Conservation (phyloP, 2,888 invertebrate species). For the Hedychridium roseum region DNA sequence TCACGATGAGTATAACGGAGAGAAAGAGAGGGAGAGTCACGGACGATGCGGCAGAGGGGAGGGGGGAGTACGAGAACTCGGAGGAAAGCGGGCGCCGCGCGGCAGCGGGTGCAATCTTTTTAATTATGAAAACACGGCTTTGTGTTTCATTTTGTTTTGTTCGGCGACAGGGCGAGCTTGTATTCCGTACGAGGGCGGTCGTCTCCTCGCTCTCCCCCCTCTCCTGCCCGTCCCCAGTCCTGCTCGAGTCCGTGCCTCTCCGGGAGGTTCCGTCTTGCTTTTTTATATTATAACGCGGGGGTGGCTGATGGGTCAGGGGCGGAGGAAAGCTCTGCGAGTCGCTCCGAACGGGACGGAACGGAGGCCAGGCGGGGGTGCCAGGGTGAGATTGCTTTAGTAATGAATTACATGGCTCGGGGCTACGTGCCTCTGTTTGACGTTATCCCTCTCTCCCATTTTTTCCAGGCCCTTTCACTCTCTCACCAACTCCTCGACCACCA, state of each 20-base stretch:
- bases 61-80: not conserved
- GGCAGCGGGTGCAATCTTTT: slow-evolving; percentile 63
- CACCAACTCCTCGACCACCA: too few relatives aligned
- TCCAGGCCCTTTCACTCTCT: not conserved
- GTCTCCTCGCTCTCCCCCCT: not conserved
- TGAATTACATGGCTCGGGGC: slow-evolving; percentile 61
- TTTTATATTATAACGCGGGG: slow-evolving; percentile 55
- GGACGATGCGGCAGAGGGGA: too few relatives aligned
- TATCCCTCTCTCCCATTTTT: not conserved
- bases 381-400: slow-evolving; percentile 59
- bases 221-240: slow-evolving; percentile 14
- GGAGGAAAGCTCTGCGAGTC: slow-evolving; percentile 27
- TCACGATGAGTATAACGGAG: too few relatives aligned
- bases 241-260: too few relatives aligned
- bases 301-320: slow-evolving; percentile 53
- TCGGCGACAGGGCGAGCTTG: slow-evolving; percentile 59
- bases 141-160: slow-evolving; percentile 64
- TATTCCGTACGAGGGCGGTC: slow-evolving; percentile 56
- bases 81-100: not conserved
- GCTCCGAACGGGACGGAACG: slow-evolving; percentile 13
- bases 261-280: too few relatives aligned
- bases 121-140: slow-evolving; percentile 64
- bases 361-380: slow-evolving; percentile 27
- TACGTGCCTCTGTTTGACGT: slow-evolving; percentile 57
- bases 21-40: not conserved